Evolutionary conservation across 2,113 vertebrate genomes (phyloP).

Genomic region (Gopherus flavomarginatus): DNA sequence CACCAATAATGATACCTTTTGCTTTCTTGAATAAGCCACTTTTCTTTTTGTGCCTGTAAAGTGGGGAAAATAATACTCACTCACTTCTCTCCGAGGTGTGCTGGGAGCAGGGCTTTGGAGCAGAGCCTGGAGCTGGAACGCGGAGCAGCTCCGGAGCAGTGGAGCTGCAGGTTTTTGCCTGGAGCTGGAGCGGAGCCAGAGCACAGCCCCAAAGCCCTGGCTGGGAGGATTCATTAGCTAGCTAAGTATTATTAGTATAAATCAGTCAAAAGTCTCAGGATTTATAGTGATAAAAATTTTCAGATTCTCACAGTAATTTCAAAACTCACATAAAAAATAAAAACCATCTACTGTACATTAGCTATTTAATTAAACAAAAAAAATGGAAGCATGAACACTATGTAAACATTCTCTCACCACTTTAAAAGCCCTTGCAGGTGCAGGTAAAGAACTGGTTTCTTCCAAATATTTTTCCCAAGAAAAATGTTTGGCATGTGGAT

Average conservation of each 20-base stretch:
- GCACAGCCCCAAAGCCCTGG: too few species aligned
- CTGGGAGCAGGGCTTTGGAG: background rate
- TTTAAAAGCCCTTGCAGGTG: slow-evolving; percentile 91
- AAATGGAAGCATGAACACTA: background rate
- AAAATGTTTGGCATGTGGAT: slow-evolving; percentile 84
- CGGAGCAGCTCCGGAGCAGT: too few species aligned
- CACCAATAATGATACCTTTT: background rate
- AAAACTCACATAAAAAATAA: slow-evolving; percentile 31
- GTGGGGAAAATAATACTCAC: background rate
- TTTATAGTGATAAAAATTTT: background rate
- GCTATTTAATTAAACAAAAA: background rate
- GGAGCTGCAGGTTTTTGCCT: too few species aligned
- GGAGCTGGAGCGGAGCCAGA: too few species aligned
- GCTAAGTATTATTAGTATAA: slow-evolving; percentile 40
- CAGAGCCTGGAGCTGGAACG: too few species aligned
- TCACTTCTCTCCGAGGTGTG: background rate
- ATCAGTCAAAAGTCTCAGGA: background rate
- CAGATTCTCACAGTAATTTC: background rate
- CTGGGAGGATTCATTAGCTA: background rate
- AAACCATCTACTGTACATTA: background rate
- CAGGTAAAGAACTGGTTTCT: slow-evolving; percentile 87
- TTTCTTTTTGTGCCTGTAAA: background rate
- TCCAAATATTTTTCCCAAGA: slow-evolving; percentile 90
- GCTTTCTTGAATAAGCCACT: background rate
- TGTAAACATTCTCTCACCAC: slow-evolving; percentile 62